Evolutionary conservation across 2,113 vertebrate species (phyloP).

Genomic region (Gobius niger): DNA sequence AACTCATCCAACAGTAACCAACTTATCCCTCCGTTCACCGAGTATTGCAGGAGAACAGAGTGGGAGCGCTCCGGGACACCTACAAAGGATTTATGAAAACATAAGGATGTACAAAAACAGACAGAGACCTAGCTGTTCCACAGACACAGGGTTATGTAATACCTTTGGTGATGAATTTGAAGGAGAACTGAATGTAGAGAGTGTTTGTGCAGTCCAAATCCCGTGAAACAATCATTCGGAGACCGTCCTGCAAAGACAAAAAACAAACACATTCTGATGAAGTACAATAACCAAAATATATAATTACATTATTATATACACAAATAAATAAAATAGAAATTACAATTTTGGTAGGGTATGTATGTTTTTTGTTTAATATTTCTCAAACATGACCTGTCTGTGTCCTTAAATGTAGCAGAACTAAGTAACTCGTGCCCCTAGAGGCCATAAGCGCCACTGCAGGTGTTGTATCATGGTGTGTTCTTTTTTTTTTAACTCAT

Average conservation of each 20-base stretch:
- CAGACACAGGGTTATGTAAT: not conserved
- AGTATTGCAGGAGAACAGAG: slow-evolving; percentile 93
- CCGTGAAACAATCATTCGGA: slow-evolving; percentile 92
- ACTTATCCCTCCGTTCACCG: slow-evolving; percentile 91
- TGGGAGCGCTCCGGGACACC: slow-evolving; percentile 94
- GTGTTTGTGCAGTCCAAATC: slow-evolving; percentile 92
- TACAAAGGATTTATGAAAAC: slow-evolving; percentile 48
- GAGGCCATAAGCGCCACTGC: too few species aligned
- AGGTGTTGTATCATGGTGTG: too few species aligned
- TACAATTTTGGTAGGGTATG: too few species aligned
- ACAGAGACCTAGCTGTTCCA: not conserved
- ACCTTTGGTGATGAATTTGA: slow-evolving; percentile 97
- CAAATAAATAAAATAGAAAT: not conserved
- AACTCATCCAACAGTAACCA: slow-evolving; percentile 97
- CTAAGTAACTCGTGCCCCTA: too few species aligned
- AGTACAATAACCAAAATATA: not conserved
- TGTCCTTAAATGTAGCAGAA: too few species aligned
- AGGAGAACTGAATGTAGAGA: slow-evolving; percentile 94
- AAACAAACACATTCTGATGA: not conserved
- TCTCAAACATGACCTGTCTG: too few species aligned
- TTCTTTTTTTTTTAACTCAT: too few species aligned
- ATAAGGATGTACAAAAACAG: slow-evolving; percentile 3
- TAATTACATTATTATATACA: not conserved
- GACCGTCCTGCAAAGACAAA: slow-evolving; percentile 82
- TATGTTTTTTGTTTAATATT: too few species aligned